A percentile compares a stretch with the other conserved stretches of the same genome.
These are phyloP conservation scores for Bergia puertoricense DNA, from an alignment of 92 coral and sea anemone species.

Conservation along the genomic window DNA sequence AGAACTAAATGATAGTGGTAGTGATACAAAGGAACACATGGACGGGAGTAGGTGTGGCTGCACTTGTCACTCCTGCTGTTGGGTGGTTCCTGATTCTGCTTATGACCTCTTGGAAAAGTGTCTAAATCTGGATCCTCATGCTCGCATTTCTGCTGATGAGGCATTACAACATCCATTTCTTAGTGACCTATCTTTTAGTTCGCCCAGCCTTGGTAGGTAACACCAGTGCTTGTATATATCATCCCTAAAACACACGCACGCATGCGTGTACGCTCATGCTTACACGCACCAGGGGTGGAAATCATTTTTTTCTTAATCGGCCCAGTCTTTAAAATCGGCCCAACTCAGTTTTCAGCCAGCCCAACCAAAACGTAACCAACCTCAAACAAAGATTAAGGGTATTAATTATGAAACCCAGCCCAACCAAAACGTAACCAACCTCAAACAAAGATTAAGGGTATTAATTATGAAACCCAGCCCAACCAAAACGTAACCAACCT, in stretches of 20 bases:
- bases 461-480: too few species aligned
- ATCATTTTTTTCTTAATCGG: too few species aligned
- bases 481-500: too few species aligned
- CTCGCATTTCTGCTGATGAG: conserved; percentile 86
- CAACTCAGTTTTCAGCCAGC: neutral
- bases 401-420: too few species aligned
- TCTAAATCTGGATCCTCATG: conserved; percentile 83
- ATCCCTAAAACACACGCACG: neutral
- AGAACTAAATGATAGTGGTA: neutral
- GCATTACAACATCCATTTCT: conserved; percentile 90
- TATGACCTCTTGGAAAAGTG: conserved; percentile 82
- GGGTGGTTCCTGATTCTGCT: conserved; percentile 77
- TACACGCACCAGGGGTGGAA: neutral
- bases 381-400: too few species aligned
- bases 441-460: too few species aligned
- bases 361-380: too few species aligned
- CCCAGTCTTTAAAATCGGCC: neutral
- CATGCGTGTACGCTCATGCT: neutral
- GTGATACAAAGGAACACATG: conserved; percentile 56
- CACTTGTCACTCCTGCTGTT: conserved; percentile 69
- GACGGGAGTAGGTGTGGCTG: conserved; percentile 84
- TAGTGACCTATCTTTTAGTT: neutral
- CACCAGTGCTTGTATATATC: neutral
- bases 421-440: too few species aligned
- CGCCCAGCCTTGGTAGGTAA: conserved; percentile 20